These are phyloP conservation scores for Gambusia affinis DNA, from an alignment of 2,113 vertebrate genomes.

Conservation along the genomic window DNA sequence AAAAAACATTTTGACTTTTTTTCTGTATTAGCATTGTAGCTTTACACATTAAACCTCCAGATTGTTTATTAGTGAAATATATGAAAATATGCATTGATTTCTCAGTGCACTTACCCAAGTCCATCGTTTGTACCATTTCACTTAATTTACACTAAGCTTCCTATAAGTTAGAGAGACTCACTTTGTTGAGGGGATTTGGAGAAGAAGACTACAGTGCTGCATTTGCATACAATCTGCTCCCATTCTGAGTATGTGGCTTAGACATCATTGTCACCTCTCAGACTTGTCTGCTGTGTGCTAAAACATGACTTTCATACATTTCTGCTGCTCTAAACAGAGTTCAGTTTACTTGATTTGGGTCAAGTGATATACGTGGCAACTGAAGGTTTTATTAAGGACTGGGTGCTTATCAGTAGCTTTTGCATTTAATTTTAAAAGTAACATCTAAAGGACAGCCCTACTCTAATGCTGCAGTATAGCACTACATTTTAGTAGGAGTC, in stretches of 20 bases:
- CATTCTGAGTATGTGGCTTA: background rate
- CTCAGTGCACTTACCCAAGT: too few relatives aligned
- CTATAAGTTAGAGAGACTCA: too few relatives aligned
- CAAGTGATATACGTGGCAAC: background rate
- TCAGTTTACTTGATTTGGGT: background rate
- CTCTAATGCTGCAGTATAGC: background rate
- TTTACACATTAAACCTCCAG: conserved; percentile 13
- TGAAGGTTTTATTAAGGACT: background rate
- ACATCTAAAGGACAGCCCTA: background rate
- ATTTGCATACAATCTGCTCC: background rate
- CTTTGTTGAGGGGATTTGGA: too few relatives aligned
- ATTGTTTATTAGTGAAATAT: conserved; percentile 15
- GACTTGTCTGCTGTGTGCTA: background rate
- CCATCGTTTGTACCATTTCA: too few relatives aligned
- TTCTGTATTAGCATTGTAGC: background rate
- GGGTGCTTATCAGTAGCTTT: conserved; percentile 1
- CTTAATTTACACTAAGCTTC: too few relatives aligned
- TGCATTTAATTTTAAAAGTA: background rate
- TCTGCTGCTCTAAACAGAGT: conserved; percentile 2
- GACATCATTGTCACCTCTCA: background rate
- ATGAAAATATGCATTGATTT: too few relatives aligned
- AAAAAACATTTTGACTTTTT: conserved; percentile 14
- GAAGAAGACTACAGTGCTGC: background rate
- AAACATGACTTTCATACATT: background rate
- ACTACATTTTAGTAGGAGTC: background rate